Evolutionary conservation across 2,888 invertebrate genomes (phyloP).

Genomic region (Gastracanthus pulcherrimus): DNA sequence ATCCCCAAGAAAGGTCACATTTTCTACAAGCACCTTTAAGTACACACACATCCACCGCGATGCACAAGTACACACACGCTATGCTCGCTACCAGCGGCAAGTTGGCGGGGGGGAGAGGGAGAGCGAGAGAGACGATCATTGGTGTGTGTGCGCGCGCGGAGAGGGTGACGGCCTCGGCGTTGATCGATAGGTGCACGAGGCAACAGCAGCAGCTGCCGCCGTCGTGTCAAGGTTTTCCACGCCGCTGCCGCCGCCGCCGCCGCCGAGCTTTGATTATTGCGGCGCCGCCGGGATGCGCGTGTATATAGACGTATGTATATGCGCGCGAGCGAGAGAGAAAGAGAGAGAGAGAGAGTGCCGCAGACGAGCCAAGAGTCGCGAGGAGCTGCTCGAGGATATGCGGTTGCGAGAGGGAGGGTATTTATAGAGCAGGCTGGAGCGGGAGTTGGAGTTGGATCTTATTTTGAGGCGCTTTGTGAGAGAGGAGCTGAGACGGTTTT

Average conservation of each 20-base stretch:
- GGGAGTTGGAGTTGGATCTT: no score
- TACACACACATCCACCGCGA: no score
- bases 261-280: conserved; percentile 47
- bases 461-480: background rate
- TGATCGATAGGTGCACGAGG: conserved; percentile 73
- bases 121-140: background rate
- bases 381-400: background rate
- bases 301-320: background rate
- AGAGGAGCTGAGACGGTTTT: background rate
- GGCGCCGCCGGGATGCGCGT: background rate
- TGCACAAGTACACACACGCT: no score
- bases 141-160: conserved; percentile 28
- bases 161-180: conserved; percentile 73
- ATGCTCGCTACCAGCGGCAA: no score
- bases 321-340: background rate
- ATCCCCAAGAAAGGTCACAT: no score
- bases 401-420: background rate
- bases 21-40: no score
- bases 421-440: background rate
- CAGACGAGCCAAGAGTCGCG: no score
- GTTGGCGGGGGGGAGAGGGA: no score
- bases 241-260: background rate
- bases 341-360: no score
- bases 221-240: conserved; percentile 66
- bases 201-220: conserved; percentile 52